Evolutionary conservation across 2,888 invertebrate genomes (phyloP), one percentile per base, ranked within the genome.

Genomic region (Caenorhabditis drosophilae): DNA sequence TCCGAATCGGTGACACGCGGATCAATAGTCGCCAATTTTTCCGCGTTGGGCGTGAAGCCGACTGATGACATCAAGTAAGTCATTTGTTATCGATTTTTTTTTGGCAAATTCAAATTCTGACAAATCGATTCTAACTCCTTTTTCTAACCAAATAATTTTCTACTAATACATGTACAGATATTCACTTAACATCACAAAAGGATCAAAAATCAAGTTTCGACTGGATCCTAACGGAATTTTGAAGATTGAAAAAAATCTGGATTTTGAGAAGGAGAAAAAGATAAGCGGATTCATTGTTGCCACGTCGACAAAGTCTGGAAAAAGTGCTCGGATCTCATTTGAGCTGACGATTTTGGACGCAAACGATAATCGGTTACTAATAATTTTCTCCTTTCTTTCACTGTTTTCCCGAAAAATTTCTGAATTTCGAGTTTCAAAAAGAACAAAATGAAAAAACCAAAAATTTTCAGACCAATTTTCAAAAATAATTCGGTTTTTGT

Each of bases 341-440:
- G 15, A 49, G 47, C 52, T 73, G 44, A 56, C 49, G 9, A 53
- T 73, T 27, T 36, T 26, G 6, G 69, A 73, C 45, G 62, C 59
- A 46, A 73, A 73, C 31, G 73, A 73, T 64, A 70, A 73, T 48
- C 63, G 73, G 73, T 70, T 42, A 50, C 42, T 53, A 26, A 31
- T 27, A 11, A 23, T 22, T 22, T 45, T 46, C 4, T 4, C n/a
- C 22, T 4, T 20, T 36, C 35, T 38, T 55, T 36, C 1, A 36
- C 34, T 41, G 25, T 36, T 16, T n/a, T n/a, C n/a, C n/a, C n/a
- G n/a, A 26, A 50, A 27, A 27, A 25, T 23, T 31, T 25, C 41
- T 31, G 15, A 16, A 31, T 41, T 26, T 26, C 26, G 2, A 7
- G 2, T 16, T 9, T n/a, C n/a, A n/a, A n/a, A n/a, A n/a, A n/a